phyloP scores from a whole-genome alignment of 2,888 invertebrate species.

The Phorcus lineatus region DNA sequence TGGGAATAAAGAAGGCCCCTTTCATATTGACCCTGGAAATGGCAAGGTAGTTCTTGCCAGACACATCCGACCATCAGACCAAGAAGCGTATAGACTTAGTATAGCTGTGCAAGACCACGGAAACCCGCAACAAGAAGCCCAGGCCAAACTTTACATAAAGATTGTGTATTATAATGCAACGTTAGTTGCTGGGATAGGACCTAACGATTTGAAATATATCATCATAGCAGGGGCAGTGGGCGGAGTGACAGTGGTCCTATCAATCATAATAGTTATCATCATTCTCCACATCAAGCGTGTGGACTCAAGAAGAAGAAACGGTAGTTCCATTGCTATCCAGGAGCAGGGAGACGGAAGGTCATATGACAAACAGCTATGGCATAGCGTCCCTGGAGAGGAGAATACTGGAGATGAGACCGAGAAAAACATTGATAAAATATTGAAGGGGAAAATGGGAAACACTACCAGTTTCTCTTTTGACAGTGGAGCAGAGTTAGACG shows the following conservation, averaged over 20 bases:
- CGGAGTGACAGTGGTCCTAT: conserved; percentile 44
- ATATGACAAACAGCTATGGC: conserved; percentile 48
- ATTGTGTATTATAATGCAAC: conserved; percentile 36
- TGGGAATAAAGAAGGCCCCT: conserved; percentile 48
- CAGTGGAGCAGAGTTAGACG: conserved; percentile 36
- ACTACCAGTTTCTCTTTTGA: conserved; percentile 31
- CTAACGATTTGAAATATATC: conserved; percentile 43
- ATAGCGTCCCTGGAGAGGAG: conserved; percentile 47
- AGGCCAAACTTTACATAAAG: conserved; percentile 43
- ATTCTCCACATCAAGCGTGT: conserved; percentile 41
- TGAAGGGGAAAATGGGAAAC: conserved; percentile 27
- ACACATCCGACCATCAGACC: conserved; percentile 38
- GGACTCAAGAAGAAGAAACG: conserved; percentile 27
- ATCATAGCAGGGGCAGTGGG: conserved; percentile 48
- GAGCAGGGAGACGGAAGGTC: conserved; percentile 46
- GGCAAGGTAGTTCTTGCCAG: conserved; percentile 55
- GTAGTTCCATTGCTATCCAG: conserved; percentile 38
- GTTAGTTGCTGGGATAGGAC: conserved; percentile 23
- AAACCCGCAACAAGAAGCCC: conserved; percentile 45
- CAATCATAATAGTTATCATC: conserved; percentile 45
- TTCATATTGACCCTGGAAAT: conserved; percentile 45
- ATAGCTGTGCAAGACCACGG: conserved; percentile 63
- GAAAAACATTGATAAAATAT: conserved; percentile 29
- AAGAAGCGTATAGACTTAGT: conserved; percentile 48
- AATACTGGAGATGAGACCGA: conserved; percentile 33